Conservation (phyloP, 2,797 vertebrate genomes). For the Acestrorhynchus altus region DNA sequence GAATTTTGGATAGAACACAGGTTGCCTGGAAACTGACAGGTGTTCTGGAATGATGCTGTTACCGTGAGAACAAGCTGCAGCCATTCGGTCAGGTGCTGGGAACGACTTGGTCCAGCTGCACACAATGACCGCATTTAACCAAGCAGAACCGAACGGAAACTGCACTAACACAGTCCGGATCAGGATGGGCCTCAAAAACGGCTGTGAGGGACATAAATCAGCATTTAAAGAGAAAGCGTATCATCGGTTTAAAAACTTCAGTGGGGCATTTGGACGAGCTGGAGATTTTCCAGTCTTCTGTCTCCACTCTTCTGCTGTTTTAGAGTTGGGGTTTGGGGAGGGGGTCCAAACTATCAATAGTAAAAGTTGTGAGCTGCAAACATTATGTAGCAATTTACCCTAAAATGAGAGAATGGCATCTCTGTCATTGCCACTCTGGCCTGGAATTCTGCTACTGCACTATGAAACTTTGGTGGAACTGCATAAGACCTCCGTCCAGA, state of each 20-base stretch:
- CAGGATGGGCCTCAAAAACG: conserved; percentile 30
- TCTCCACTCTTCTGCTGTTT: too few species aligned
- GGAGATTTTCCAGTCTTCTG: background rate
- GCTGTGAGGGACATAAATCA: conserved; percentile 18
- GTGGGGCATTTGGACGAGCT: background rate
- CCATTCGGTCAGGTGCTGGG: conserved; percentile 66
- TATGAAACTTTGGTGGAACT: too few species aligned
- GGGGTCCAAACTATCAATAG: background rate
- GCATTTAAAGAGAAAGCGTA: conserved; percentile 9
- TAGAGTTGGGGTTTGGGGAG: background rate
- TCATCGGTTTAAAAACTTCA: background rate
- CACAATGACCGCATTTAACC: conserved; percentile 62
- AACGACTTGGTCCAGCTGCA: conserved; percentile 66
- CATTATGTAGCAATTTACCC: too few species aligned
- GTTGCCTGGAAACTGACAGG: conserved; percentile 68
- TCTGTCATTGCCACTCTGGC: too few species aligned
- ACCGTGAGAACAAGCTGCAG: conserved; percentile 72
- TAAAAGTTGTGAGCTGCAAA: too few species aligned
- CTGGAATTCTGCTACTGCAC: too few species aligned
- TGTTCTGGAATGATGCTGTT: conserved; percentile 65
- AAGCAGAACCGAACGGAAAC: conserved; percentile 70
- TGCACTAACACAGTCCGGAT: conserved; percentile 48
- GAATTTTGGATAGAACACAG: conserved; percentile 29
- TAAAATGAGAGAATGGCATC: too few species aligned
- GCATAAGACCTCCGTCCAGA: too few species aligned